Evolutionary conservation across 2,888 invertebrate genomes (phyloP).

Genomic region (Calephelis perditalis): DNA sequence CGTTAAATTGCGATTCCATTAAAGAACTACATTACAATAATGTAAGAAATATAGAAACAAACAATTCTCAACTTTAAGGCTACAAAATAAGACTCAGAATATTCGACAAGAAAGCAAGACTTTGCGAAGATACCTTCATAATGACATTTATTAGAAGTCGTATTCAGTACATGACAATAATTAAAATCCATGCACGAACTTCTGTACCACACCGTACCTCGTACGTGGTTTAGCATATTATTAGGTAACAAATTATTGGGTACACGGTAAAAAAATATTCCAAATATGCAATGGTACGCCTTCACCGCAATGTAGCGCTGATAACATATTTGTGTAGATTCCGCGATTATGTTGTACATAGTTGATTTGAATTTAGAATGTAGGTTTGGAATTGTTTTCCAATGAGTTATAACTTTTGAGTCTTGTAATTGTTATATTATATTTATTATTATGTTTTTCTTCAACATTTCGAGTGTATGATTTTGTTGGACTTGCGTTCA

Average conservation of each 20-base stretch:
- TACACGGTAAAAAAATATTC: constrained; percentile 37
- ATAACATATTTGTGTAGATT: constrained; percentile 12
- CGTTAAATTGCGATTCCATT: constrained; percentile 66
- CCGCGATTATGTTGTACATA: constrained; percentile 13
- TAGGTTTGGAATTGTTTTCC: not conserved
- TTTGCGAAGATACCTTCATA: constrained; percentile 60
- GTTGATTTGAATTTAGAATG: constrained; percentile 14
- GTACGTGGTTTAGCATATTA: constrained; percentile 66
- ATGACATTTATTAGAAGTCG: constrained; percentile 76
- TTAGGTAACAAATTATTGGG: constrained; percentile 52
- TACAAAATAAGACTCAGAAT: constrained; percentile 24
- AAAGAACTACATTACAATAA: constrained; percentile 59
- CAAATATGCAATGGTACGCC: constrained; percentile 30
- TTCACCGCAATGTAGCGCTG: constrained; percentile 14
- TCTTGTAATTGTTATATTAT: too few species aligned
- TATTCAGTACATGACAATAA: constrained; percentile 76
- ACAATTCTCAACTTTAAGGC: constrained; percentile 30
- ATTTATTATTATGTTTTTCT: too few species aligned
- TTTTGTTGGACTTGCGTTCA: too few species aligned
- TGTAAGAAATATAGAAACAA: too few species aligned
- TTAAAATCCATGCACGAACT: constrained; percentile 76
- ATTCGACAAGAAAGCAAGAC: constrained; percentile 22
- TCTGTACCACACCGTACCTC: constrained; percentile 67
- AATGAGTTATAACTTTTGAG: not conserved
- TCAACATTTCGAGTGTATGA: too few species aligned